Evolutionary conservation across 2,797 vertebrate species (phyloP).

Genomic region (Catostomus latipinnis): DNA sequence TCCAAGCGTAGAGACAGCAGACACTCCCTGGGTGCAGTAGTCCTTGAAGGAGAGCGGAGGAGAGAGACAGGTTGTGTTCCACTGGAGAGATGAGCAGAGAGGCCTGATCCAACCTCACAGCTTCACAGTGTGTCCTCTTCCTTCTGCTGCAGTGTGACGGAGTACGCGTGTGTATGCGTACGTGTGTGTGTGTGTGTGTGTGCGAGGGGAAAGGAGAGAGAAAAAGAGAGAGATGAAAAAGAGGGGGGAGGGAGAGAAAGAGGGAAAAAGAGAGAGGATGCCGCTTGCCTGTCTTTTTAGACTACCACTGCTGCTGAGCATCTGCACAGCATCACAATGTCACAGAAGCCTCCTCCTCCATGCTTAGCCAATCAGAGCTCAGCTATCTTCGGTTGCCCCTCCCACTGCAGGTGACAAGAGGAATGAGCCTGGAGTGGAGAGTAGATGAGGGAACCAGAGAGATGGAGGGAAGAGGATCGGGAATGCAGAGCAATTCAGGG

Average conservation of each 20-base stretch:
- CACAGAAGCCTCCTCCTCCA: slow-evolving; percentile 81
- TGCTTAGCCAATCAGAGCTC: slow-evolving; percentile 69
- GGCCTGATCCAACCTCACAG: slow-evolving; percentile 75
- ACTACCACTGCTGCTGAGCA: slow-evolving; percentile 75
- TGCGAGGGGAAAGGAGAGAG: slow-evolving; percentile 59
- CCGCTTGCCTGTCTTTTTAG: slow-evolving; percentile 67
- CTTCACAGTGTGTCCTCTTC: slow-evolving; percentile 55
- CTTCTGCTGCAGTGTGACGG: slow-evolving; percentile 69
- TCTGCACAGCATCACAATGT: slow-evolving; percentile 81
- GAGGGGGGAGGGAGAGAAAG: slow-evolving; percentile 56
- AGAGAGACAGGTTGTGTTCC: slow-evolving; percentile 33
- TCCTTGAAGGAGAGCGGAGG: slow-evolving; percentile 71
- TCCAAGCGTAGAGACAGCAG: slow-evolving; percentile 53
- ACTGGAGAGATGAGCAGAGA: slow-evolving; percentile 11
- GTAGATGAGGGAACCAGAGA: slow-evolving; percentile 30
- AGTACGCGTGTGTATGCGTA: slow-evolving; percentile 46
- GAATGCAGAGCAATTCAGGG: neutral
- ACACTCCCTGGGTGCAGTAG: slow-evolving; percentile 73
- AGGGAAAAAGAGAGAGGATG: slow-evolving; percentile 62
- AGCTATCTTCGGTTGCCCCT: slow-evolving; percentile 68
- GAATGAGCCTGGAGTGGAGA: slow-evolving; percentile 62
- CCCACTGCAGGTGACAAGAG: slow-evolving; percentile 83
- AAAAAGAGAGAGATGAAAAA: slow-evolving; percentile 52
- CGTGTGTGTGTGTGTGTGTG: slow-evolving; percentile 37
- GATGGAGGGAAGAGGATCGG: slow-evolving; percentile 19